These are phyloP conservation scores for Leptinotarsa juncta DNA, from an alignment of 2,888 invertebrate species.

Conservation along the genomic window DNA sequence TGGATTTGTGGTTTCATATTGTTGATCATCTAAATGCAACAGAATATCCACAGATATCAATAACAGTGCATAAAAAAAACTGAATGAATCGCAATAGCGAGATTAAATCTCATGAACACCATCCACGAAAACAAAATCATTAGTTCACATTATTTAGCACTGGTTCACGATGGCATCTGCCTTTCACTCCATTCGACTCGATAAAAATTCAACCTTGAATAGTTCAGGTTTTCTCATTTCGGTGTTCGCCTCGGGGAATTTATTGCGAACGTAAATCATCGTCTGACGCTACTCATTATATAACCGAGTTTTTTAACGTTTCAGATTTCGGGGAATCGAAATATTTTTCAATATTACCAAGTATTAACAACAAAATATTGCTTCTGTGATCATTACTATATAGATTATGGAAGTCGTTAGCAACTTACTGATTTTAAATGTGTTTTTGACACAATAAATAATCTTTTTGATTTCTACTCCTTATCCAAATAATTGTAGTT, in stretches of 20 bases:
- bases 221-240: slow-evolving; percentile 19
- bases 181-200: slow-evolving; percentile 21
- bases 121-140: slow-evolving; percentile 4
- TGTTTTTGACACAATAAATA: too few relatives aligned
- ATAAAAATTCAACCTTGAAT: slow-evolving; percentile 23
- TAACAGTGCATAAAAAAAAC: too few relatives aligned
- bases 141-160: slow-evolving; percentile 8
- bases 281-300: slow-evolving; percentile 15
- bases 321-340: not conserved
- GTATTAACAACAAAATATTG: not conserved
- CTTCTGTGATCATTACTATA: too few relatives aligned
- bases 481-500: too few relatives aligned
- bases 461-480: too few relatives aligned
- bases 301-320: slow-evolving; percentile 11
- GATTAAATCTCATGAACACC: not conserved
- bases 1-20: too few relatives aligned
- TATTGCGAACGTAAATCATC: slow-evolving; percentile 18
- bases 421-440: too few relatives aligned
- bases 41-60: too few relatives aligned
- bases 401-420: too few relatives aligned
- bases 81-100: too few relatives aligned
- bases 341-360: not conserved
- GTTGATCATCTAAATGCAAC: too few relatives aligned
- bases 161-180: slow-evolving; percentile 20
- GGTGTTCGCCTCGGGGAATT: not conserved